Evolutionary conservation across 2,797 vertebrate species (phyloP), one percentile per base, ranked within the genome.

Genomic region (Crocodylus rhombifer): DNA sequence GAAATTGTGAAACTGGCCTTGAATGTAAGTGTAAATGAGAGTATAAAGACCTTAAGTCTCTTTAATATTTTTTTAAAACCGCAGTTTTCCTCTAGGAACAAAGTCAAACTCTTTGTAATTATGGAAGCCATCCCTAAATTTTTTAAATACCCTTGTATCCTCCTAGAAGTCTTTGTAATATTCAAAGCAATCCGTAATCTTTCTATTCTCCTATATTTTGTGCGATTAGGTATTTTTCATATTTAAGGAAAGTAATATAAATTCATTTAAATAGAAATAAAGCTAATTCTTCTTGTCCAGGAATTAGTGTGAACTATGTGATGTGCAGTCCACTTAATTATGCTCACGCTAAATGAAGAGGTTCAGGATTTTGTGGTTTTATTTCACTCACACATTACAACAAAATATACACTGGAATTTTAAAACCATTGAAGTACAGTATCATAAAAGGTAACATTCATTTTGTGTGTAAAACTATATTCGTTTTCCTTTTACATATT

Each of bases 361-460:
- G 14, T 20, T 60, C 3, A 6, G 61, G 14, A 20, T 18, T 81
- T 92, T 75, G 77, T 93, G 77, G 1, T 77, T 97, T 97, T 97
- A 97, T 97, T 97, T 65, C 18, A 56, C 63, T 84, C 75, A 51
- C 67, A 74, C 74, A 36, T 92, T 80, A 94, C 94, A 94, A 81
- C 82, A 89, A 87, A 87, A 88, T 62, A 80, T 57, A 88, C 82
- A 87, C 71, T 87, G 95, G 74, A 96, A 75, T 60, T 17, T 57
- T 25, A 64, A 77, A 77, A 65, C 33, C 75, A 75, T 83, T 82
- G 61, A 80, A 33, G 25, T 91, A 80, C 94, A 91, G 87, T 81
- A 60, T 30, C 83, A 71, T 73, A 79, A 74, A 82, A 79, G 77
- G 58, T 77, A 90, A 85, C 21, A n/a, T 30, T 90, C 14, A 25